Percentiles rank a stretch among this genome's conserved stretches.
phyloP scores from a whole-genome alignment of 2,888 invertebrate species.

The Drosophila setosimentum region DNA sequence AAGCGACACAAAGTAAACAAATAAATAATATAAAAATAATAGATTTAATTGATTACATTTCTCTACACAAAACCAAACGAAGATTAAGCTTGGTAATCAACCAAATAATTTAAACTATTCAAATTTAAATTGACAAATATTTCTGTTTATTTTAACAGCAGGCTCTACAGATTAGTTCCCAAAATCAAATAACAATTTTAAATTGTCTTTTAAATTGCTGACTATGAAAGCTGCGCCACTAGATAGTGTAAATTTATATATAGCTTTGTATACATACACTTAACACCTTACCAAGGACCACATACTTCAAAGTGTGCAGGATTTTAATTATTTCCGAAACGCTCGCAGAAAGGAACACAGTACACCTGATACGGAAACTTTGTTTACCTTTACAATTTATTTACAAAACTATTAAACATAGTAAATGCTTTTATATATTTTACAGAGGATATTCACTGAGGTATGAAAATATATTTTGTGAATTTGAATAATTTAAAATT shows the following conservation, averaged over 20 bases:
- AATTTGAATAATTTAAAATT: too few species aligned
- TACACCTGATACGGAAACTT: conserved; percentile 28
- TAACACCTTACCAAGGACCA: not conserved
- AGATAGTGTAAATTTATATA: not conserved
- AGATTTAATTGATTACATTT: not conserved
- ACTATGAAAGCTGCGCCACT: not conserved
- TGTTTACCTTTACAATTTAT: conserved; percentile 43
- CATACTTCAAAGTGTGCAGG: conserved; percentile 2
- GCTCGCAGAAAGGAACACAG: not conserved
- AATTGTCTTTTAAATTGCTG: conserved; percentile 10
- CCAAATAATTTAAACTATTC: conserved; percentile 2
- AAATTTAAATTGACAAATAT: conserved; percentile 24
- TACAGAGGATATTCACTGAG: not conserved
- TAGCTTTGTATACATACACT: too few species aligned
- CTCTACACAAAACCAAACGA: not conserved
- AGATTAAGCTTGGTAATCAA: not conserved
- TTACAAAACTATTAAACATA: conserved; percentile 46
- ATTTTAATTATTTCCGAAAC: conserved; percentile 13
- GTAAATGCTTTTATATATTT: conserved; percentile 15
- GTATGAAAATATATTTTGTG: not conserved
- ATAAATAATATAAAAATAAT: not conserved
- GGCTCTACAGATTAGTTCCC: not conserved
- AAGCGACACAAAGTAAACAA: not conserved
- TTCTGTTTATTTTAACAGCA: conserved; percentile 8
- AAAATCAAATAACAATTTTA: not conserved